Conservation (phyloP, 2,888 invertebrate species). For the Leptopterna dolabrata region DNA sequence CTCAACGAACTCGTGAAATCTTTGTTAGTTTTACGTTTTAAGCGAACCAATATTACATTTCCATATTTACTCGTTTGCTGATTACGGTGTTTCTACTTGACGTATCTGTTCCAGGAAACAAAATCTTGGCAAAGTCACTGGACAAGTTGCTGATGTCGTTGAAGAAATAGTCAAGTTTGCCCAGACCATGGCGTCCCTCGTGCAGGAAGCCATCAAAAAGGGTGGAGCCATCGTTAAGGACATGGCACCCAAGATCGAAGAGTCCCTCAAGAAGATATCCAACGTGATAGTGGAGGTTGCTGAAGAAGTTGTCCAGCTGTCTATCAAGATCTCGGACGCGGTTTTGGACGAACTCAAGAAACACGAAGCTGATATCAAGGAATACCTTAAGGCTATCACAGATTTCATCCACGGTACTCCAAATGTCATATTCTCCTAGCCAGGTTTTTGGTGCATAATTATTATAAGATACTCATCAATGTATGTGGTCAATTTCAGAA, state of each 20-base stretch:
- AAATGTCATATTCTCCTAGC: neutral
- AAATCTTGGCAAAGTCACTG: slow-evolving; percentile 67
- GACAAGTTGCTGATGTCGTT: slow-evolving; percentile 57
- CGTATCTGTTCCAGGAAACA: slow-evolving; percentile 66
- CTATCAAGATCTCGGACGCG: slow-evolving; percentile 66
- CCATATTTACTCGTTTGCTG: too few species aligned
- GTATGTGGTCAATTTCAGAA: slow-evolving; percentile 61
- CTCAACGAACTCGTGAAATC: slow-evolving; percentile 74
- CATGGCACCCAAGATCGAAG: slow-evolving; percentile 61
- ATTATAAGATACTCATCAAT: too few species aligned
- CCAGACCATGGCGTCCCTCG: slow-evolving; percentile 66
- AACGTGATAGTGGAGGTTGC: slow-evolving; percentile 68
- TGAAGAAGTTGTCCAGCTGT: slow-evolving; percentile 69
- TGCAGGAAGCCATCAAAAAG: slow-evolving; percentile 66
- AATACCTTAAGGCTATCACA: slow-evolving; percentile 66
- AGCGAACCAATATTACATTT: too few species aligned
- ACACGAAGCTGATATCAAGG: slow-evolving; percentile 76
- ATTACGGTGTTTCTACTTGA: too few species aligned
- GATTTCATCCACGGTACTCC: slow-evolving; percentile 60
- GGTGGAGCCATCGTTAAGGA: slow-evolving; percentile 66
- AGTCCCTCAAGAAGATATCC: slow-evolving; percentile 67
- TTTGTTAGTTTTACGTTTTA: slow-evolving; percentile 70
- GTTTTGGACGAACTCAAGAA: slow-evolving; percentile 73
- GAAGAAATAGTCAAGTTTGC: slow-evolving; percentile 65
- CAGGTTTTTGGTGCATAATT: too few species aligned